Evolutionary conservation across 2,113 vertebrate genomes (phyloP), one percentile per base, ranked within the genome.

Genomic region (Oncorhynchus kisutch): DNA sequence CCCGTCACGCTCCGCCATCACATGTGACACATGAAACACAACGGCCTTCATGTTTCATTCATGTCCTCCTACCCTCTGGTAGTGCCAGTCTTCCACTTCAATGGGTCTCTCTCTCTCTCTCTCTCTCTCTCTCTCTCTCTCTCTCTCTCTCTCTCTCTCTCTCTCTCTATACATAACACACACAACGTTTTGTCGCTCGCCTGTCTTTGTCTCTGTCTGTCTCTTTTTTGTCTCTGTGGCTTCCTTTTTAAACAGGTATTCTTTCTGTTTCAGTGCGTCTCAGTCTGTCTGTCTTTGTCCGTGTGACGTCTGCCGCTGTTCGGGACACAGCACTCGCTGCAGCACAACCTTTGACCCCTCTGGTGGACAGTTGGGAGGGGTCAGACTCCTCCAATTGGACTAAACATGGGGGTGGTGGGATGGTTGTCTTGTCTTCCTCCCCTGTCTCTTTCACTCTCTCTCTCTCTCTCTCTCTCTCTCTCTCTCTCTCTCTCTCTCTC

Each of bases 181-280:
- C 82, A 22, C 31, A n/a, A 76, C 13, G 69, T 79, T 73, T 70
- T 78, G 22, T 74, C 49, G 83, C 70, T 81, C 69, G 78, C 82
- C 65, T 86, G 22, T 70, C 67, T 48, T 74, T 82, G 81, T 86
- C 78, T 87, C 67, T 74, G 48, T 87, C 67, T 74, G 48, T 76
- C 45, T 60, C 60, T 84, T 81, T 89, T 84, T 88, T 77, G 73
- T 71, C 20, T 82, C 67, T 90, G 85, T 86, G 87, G 83, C 85
- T 88, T 84, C 91, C 84, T 88, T 73, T 91, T 83, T 81, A 70
- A 70, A 89, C 91, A 90, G 81, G 86, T 92, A 60, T 91, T 92
- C 84, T 93, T 87, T 94, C 90, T 92, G 86, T 93, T 94, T 81
- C 93, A 94, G 92, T 91, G 90, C 89, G 75, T 92, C 85, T 92